These are phyloP conservation scores for Oryzias celebensis DNA, from an alignment of 2,113 vertebrate genomes.

Conservation along the genomic window DNA sequence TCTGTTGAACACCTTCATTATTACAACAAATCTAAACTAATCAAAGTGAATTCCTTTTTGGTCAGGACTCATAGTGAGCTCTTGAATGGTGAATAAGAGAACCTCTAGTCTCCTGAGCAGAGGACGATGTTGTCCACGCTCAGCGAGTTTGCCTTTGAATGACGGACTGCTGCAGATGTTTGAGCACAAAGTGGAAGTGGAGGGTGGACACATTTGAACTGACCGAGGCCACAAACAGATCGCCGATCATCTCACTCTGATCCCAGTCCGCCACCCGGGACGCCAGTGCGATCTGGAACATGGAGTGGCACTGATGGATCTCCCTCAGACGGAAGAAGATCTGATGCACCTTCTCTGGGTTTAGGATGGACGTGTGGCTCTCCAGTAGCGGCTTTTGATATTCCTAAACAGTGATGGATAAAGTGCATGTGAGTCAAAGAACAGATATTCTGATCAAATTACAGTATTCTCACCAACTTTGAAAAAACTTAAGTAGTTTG, in stretches of 20 bases:
- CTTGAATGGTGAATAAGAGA: too few species aligned
- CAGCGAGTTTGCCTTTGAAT: too few species aligned
- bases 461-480: too few species aligned
- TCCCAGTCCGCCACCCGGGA: conserved; percentile 90
- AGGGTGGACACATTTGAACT: conserved; percentile 29
- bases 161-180: background rate
- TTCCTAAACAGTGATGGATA: conserved; percentile 72
- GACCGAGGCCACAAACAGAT: conserved; percentile 91
- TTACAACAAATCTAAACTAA: too few species aligned
- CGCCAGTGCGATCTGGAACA: conserved; percentile 90
- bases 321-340: conserved; percentile 86
- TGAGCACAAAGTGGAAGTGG: background rate
- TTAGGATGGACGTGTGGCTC: conserved; percentile 79
- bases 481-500: too few species aligned
- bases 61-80: too few species aligned
- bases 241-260: conserved; percentile 84
- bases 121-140: too few species aligned
- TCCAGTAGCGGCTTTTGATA: conserved; percentile 87
- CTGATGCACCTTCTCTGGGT: conserved; percentile 80
- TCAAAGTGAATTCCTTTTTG: too few species aligned
- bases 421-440: too few species aligned
- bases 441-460: too few species aligned
- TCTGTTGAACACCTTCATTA: too few species aligned
- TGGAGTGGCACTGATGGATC: conserved; percentile 90
- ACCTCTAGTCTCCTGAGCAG: too few species aligned